Base-by-base conservation (phyloP, 2,113 vertebrate species). In the Cottus gobio region DNA sequence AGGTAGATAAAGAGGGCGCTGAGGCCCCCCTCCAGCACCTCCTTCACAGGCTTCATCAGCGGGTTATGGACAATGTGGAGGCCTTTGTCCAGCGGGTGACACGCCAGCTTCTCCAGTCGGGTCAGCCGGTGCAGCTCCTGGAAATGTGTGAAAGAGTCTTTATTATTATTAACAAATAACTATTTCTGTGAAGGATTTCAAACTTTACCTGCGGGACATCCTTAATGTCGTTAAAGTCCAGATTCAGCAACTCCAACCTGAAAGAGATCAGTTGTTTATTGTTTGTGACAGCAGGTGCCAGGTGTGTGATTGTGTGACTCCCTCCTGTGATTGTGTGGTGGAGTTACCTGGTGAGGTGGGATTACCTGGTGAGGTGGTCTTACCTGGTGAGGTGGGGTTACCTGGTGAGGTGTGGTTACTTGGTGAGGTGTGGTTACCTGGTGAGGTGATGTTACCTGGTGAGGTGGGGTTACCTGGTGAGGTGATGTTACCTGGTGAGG, bases 61-160 rank as follows among this genome's bases (percentile, higher is more conserved):
- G 97, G 97, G 81, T 99, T 99, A 75, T 96, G 96, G 60, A 94
- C 75, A 6, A 99, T 96, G 87, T 99, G 98, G 8, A 99, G 95
- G n/a, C 97, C 97, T 88, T 97, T 98, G 85, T 98, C 97, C 94
- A 99, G 93, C 0, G 97, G 97, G 71, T 99, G 98, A 89, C 95
- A 97, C 0, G 98, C 97, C 0, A 99, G 90, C 91, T 93, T 96
- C 50, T 90, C 83, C 90, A 99, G 93, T 0, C 93, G 87, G 5
- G 11, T 87, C 80, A 99, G 87, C 83, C 94, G 94, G 85, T 96
- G 94, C 87, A 99, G 93, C 10, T 97, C 97, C 0, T 91, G 56
- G 10, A 11, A n/a, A 44, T 16, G 15, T 44, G 13, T 44, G 12
- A 12, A 42, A 13, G 39, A 42, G 44, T 8, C 1, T 24, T n/a